phyloP scores from a whole-genome alignment of 2,888 invertebrate species.

The Habroteleia sp. region DNA sequence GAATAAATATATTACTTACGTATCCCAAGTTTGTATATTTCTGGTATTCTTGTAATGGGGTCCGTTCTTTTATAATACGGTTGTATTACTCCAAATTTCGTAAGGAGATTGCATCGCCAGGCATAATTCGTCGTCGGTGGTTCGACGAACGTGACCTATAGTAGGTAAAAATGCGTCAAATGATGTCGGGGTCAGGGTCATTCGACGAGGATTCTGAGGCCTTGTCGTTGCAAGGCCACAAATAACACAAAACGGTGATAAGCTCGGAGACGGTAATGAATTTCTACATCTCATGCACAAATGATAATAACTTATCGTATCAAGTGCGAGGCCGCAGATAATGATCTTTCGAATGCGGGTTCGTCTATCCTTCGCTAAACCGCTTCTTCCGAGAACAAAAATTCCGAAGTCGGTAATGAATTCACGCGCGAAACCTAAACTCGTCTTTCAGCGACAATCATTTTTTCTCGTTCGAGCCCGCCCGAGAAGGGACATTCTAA shows the following conservation, averaged over 20 bases:
- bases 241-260: conserved; percentile 50
- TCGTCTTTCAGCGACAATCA: conserved; percentile 22
- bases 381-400: conserved; percentile 36
- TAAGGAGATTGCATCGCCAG: too few relatives aligned
- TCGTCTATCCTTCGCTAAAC: conserved; percentile 18
- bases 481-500: conserved; percentile 28
- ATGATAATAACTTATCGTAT: conserved; percentile 62
- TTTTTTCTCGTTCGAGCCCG: conserved; percentile 1
- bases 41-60: too few relatives aligned
- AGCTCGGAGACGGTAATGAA: conserved; percentile 51
- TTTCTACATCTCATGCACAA: conserved; percentile 52
- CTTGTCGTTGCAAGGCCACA: conserved; percentile 55
- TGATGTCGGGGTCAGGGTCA: conserved; percentile 49
- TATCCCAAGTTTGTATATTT: too few relatives aligned
- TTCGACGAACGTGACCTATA: conserved; percentile 34
- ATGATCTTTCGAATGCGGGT: conserved; percentile 54
- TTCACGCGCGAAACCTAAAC: conserved; percentile 25
- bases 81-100: too few relatives aligned
- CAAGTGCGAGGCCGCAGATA: conserved; percentile 59
- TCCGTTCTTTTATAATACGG: too few relatives aligned
- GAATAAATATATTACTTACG: too few relatives aligned
- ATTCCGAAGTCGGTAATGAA: conserved; percentile 31
- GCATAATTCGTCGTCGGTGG: conserved; percentile 10
- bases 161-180: conserved; percentile 47
- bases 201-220: conserved; percentile 39